A percentile compares a stretch with the other conserved stretches of the same genome.
phyloP scores from a whole-genome alignment of 2,113 vertebrate genomes.

The Nymphicus hollandicus region DNA sequence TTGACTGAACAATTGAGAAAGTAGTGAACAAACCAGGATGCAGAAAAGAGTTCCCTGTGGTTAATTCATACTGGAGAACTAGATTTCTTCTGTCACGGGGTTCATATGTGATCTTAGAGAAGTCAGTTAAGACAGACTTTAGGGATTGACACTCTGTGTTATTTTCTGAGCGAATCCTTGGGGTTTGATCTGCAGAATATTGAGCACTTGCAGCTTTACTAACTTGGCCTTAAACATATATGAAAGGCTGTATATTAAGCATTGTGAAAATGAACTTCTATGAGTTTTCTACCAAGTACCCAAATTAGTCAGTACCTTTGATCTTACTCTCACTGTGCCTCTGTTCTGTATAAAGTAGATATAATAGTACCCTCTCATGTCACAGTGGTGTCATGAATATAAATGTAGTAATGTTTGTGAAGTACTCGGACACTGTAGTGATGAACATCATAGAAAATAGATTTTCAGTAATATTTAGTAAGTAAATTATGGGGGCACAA shows the following conservation, averaged over 20 bases:
- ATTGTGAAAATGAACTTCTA: slow-evolving; percentile 4
- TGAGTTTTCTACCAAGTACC: background rate
- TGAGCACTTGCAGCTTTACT: background rate
- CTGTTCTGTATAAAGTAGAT: background rate
- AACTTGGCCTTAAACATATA: background rate
- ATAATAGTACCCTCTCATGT: background rate
- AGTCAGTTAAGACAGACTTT: background rate
- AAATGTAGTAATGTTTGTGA: background rate
- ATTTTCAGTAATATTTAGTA: background rate
- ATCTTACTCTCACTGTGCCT: background rate
- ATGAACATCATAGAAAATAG: background rate
- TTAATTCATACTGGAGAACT: background rate
- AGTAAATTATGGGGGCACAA: background rate
- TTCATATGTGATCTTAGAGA: background rate
- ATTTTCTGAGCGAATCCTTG: background rate
- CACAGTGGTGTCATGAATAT: background rate
- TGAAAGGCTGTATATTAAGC: background rate
- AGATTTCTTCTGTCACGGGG: background rate
- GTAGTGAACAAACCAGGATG: background rate
- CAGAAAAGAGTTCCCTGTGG: background rate
- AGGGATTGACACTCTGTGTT: background rate
- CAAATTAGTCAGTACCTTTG: slow-evolving; percentile 33
- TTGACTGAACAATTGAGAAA: background rate
- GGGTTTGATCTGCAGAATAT: background rate
- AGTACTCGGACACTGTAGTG: background rate